Evolutionary conservation across 1,140 invertebrate species (phyloP).

Genomic region (Sarcophaga peregrina): DNA sequence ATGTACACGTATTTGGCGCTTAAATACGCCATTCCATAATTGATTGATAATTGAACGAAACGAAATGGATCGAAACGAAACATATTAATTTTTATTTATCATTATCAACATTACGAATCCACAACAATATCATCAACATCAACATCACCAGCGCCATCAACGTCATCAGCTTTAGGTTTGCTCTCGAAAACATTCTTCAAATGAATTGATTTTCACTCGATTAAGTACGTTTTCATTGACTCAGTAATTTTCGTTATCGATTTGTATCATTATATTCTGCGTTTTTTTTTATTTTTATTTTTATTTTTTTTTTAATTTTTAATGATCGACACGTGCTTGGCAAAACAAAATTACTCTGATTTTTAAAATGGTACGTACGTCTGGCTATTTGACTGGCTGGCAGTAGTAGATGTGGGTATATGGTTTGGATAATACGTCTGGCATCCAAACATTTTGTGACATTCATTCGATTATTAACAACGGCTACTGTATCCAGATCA

Average conservation of each 20-base stretch:
- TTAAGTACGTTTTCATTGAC: slow-evolving; percentile 17
- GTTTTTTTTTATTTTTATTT: too few species aligned
- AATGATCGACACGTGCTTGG: slow-evolving; percentile 38
- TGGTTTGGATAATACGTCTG: slow-evolving; percentile 5
- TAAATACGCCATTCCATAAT: slow-evolving; percentile 21
- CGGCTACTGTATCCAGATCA: background rate
- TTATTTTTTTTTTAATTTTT: slow-evolving; percentile 8
- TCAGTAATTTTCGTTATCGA: background rate
- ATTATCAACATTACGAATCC: too few species aligned
- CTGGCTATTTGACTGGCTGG: background rate
- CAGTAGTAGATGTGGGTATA: background rate
- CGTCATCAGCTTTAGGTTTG: background rate
- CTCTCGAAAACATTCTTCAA: slow-evolving; percentile 12
- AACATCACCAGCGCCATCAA: too few species aligned
- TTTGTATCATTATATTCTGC: too few species aligned
- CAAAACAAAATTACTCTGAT: slow-evolving; percentile 24
- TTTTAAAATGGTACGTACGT: background rate
- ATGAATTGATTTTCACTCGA: slow-evolving; percentile 37
- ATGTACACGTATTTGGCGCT: slow-evolving; percentile 40
- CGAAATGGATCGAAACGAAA: background rate
- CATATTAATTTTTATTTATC: background rate
- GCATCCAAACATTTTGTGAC: background rate
- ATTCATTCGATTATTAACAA: background rate
- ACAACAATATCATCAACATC: too few species aligned
- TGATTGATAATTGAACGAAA: slow-evolving; percentile 14